These are phyloP conservation scores for Malurus alboscapulatus DNA, from an alignment of 2,113 vertebrate genomes.

Conservation along the genomic window DNA sequence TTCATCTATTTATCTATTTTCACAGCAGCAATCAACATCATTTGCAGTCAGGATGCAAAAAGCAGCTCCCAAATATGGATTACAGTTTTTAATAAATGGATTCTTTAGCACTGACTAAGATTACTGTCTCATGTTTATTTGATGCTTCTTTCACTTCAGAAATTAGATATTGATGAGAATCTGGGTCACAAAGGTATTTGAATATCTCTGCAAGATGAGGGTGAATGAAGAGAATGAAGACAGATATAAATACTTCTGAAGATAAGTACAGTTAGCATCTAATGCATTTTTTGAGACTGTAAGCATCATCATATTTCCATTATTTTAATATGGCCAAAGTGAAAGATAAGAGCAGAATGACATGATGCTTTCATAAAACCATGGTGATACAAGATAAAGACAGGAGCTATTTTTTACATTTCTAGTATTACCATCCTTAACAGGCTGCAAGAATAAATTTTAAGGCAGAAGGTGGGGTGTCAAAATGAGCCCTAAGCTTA, in stretches of 20 bases:
- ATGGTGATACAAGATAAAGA: background rate
- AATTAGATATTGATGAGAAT: constrained; percentile 23
- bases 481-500: background rate
- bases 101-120: background rate
- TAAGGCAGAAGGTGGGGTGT: background rate
- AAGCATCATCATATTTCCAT: constrained; percentile 7
- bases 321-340: constrained; percentile 24
- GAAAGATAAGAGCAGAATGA: background rate
- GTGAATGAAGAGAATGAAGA: background rate
- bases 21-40: background rate
- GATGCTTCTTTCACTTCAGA: background rate
- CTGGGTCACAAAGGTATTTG: background rate
- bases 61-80: background rate
- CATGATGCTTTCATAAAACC: background rate
- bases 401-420: background rate
- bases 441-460: background rate
- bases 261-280: background rate
- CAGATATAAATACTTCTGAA: background rate
- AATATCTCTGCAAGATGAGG: background rate
- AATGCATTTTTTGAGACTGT: background rate
- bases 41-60: background rate
- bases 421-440: background rate
- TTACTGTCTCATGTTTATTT: background rate
- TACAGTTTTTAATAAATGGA: constrained; percentile 9
- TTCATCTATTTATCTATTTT: background rate